Conservation (phyloP, 2,888 invertebrate species). For the Eilema depressum region DNA sequence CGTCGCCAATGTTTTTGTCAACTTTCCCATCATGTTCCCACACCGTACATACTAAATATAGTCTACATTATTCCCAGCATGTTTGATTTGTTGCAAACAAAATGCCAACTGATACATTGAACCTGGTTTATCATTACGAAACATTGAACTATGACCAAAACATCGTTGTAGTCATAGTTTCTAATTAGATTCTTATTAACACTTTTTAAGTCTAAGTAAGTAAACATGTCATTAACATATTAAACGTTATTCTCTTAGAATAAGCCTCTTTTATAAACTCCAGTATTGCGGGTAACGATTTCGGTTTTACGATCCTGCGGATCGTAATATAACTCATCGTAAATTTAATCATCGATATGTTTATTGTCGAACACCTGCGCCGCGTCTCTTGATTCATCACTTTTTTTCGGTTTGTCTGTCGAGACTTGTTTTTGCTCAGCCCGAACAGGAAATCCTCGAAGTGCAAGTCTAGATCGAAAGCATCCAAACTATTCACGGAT, state of each 20-base stretch:
- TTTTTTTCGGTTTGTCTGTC: slow-evolving; percentile 50
- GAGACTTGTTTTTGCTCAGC: slow-evolving; percentile 38
- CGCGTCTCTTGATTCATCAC: slow-evolving; percentile 52
- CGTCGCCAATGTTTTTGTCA: slow-evolving; percentile 76
- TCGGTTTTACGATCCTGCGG: slow-evolving; percentile 61
- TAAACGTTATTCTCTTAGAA: slow-evolving; percentile 22
- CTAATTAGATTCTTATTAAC: slow-evolving; percentile 38
- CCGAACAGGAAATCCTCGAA: slow-evolving; percentile 51
- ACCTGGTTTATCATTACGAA: slow-evolving; percentile 26
- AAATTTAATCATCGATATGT: slow-evolving; percentile 61
- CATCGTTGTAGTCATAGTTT: slow-evolving; percentile 47
- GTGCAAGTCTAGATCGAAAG: slow-evolving; percentile 44
- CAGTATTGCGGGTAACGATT: slow-evolving; percentile 48
- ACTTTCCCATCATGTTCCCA: slow-evolving; percentile 76
- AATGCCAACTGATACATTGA: slow-evolving; percentile 36
- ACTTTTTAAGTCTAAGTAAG: slow-evolving; percentile 23
- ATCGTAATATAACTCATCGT: slow-evolving; percentile 59
- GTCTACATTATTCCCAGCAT: slow-evolving; percentile 57
- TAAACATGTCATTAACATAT: slow-evolving; percentile 44
- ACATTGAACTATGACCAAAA: not conserved
- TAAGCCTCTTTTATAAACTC: slow-evolving; percentile 34
- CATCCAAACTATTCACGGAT: slow-evolving; percentile 60
- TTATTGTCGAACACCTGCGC: slow-evolving; percentile 64
- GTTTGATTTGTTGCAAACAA: slow-evolving; percentile 62
- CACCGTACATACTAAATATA: slow-evolving; percentile 64